Percentiles rank a stretch among this genome's conserved stretches.
Evolutionary conservation across 37 sponge, comb jelly and placozoan genomes (phyloP).

Genomic region (Eunapius fragilis): DNA sequence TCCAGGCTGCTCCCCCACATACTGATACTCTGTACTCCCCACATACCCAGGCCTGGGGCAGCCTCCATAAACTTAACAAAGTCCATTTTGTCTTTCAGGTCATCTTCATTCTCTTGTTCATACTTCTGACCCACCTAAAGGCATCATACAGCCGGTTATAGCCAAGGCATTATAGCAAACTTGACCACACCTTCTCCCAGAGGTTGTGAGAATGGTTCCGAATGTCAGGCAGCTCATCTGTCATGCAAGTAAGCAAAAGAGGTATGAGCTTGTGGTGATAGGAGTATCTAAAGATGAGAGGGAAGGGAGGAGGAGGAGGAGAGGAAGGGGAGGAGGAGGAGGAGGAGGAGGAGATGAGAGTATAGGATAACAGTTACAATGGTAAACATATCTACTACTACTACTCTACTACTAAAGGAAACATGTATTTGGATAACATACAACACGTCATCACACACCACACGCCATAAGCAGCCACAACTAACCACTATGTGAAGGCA

Average conservation of each 20-base stretch:
- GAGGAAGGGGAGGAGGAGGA: no score
- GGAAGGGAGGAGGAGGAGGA: no score
- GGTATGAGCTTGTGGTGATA: constrained; percentile 92
- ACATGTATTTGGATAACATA: no score
- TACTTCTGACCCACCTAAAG: constrained; percentile 80
- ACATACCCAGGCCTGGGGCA: constrained; percentile 38
- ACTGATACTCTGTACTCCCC: no score
- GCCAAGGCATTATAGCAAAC: not conserved
- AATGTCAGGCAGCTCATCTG: constrained; percentile 85
- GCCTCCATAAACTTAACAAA: constrained; percentile 20
- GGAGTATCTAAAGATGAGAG: constrained; percentile 73
- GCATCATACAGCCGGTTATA: not conserved
- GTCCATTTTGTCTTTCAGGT: constrained; percentile 88
- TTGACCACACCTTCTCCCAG: constrained; percentile 59
- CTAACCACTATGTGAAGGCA: no score
- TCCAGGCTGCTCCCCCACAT: no score
- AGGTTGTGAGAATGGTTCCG: constrained; percentile 33
- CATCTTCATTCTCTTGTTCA: constrained; percentile 87
- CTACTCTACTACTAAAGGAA: not conserved
- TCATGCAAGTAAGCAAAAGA: constrained; percentile 76
- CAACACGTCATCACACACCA: no score
- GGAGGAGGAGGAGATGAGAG: constrained; percentile 50
- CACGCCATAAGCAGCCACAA: no score
- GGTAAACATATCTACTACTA: not conserved
- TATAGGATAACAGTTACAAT: constrained; percentile 39